Evolutionary conservation across 2,113 vertebrate species (phyloP), one percentile per base, ranked within the genome.

Genomic region (Pipra filicauda): DNA sequence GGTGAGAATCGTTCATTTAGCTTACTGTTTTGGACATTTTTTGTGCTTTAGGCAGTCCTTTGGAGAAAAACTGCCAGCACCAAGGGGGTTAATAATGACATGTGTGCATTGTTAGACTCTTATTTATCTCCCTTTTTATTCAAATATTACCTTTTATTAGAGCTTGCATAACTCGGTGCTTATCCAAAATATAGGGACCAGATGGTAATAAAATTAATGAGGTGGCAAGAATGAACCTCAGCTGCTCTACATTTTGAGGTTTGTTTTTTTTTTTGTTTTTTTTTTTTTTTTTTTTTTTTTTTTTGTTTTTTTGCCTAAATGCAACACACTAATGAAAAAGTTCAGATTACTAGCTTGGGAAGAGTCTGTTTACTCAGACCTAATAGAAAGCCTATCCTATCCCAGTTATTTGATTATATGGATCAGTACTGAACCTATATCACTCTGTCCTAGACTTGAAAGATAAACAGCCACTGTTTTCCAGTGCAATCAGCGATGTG

Each of bases 1-100:
- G 99, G 99, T 99, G 91, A 98, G 97, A 72, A 46, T 9, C 8
- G 3, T 81, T 83, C 3, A 22, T 61, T 87, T 66, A 41, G 10
- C 12, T 54, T 67, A 77, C 52, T 41, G 27, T 66, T 89, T 69
- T 72, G 33, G 28, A 27, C 2, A 13, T 75, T 74, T 74, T 74
- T 24, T 74, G 30, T 59, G 30, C 16, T 76, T 70, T 64, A 72
- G 70, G 28, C 55, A 76, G 35, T 57, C 19, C 18, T 79, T 87
- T 93, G 35, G 43, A 82, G 41, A 64, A 85, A 84, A 89, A 41
- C 52, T 89, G n/a, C 73, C 54, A 70, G 52, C 28, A 35, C 26
- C 16, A 35, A 43, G 17, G 18, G 39, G 69, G 75, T 95, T 94
- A 95, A 88, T 77, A 89, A 75, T 41, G 9, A 12, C 57, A 41